These are phyloP conservation scores for Heliconius charithonia DNA, from an alignment of 2,888 invertebrate genomes.

Conservation along the genomic window DNA sequence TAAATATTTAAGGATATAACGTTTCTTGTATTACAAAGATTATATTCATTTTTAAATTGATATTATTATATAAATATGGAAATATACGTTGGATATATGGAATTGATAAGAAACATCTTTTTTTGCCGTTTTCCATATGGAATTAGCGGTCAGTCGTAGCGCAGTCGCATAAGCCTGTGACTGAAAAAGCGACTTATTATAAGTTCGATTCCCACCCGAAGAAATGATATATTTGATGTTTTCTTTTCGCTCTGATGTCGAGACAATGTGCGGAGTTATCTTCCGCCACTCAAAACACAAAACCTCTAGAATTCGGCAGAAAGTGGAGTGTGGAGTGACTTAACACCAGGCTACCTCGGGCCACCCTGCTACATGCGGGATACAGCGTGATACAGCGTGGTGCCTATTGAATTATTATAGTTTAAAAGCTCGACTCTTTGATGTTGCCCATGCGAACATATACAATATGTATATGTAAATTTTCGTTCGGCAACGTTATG, in stretches of 20 bases:
- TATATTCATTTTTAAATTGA: background rate
- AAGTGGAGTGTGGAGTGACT: no score
- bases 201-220: no score
- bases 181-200: no score
- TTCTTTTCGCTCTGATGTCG: no score
- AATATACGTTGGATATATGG: background rate
- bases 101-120: background rate
- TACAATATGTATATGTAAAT: constrained; percentile 14
- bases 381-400: no score
- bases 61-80: background rate
- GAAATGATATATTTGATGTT: no score
- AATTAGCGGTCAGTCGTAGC: background rate
- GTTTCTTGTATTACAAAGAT: background rate
- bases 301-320: no score
- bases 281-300: no score
- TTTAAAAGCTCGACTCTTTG: constrained; percentile 7
- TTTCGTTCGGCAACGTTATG: constrained; percentile 13
- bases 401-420: constrained; percentile 9
- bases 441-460: background rate
- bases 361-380: no score
- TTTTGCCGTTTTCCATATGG: background rate
- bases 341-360: no score
- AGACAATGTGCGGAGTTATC: no score
- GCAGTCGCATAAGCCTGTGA: no score
- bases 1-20: background rate